Evolutionary conservation across 2,797 vertebrate species (phyloP).

Genomic region (Rhinophrynus dorsalis): DNA sequence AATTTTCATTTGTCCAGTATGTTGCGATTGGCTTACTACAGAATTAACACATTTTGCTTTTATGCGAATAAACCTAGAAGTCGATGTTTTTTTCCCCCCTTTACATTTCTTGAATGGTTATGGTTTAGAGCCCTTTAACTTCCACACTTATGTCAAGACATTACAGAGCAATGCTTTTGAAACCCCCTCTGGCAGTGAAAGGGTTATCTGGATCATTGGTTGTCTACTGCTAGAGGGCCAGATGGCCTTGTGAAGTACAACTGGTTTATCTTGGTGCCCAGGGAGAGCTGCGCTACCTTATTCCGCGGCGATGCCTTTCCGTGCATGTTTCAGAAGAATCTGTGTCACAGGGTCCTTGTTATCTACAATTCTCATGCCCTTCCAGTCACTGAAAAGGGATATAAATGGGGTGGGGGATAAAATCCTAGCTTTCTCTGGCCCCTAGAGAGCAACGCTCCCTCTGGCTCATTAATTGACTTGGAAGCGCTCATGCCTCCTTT

Average conservation of each 20-base stretch:
- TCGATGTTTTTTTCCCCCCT: too few relatives aligned
- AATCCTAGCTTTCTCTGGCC: conserved; percentile 25
- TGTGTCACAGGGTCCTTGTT: not conserved
- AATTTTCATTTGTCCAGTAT: too few relatives aligned
- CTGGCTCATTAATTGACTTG: conserved; percentile 26
- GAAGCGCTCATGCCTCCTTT: conserved; percentile 15
- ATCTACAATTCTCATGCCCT: not conserved
- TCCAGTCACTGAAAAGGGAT: conserved; percentile 2
- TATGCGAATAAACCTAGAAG: too few relatives aligned
- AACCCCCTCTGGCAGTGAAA: not conserved
- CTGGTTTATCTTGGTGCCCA: conserved; percentile 8
- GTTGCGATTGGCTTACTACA: too few relatives aligned
- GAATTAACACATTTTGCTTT: too few relatives aligned
- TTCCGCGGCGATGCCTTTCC: not conserved
- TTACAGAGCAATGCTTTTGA: too few relatives aligned
- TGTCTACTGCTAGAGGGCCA: not conserved
- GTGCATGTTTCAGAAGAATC: not conserved
- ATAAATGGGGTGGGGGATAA: conserved; percentile 9
- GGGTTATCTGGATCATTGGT: not conserved
- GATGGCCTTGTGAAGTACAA: not conserved
- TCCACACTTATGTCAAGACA: too few relatives aligned
- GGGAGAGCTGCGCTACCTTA: not conserved
- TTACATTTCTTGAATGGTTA: too few relatives aligned
- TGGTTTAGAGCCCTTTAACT: too few relatives aligned
- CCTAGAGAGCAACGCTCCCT: conserved; percentile 29